Base-by-base conservation (phyloP, 2,113 vertebrate species). In the Chaenocephalus aceratus region DNA sequence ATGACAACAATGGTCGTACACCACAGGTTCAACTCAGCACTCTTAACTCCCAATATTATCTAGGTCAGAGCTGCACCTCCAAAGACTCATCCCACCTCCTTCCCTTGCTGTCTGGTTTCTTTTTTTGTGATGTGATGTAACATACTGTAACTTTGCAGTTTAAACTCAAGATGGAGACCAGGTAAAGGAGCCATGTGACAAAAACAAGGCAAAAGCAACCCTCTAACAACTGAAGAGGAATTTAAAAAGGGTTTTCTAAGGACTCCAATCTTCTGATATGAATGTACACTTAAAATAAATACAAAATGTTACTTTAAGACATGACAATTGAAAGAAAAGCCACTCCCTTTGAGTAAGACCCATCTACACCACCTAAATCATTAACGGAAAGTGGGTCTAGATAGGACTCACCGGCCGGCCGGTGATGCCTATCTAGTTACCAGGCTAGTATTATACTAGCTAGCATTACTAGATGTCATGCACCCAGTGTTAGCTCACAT, bases 111-210 rank as follows among this genome's bases (percentile, higher is more conserved):
- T 64, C 63, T 80, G 75, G 67, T 70, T 80, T 82, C 87, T 90
- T 87, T 89, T 84, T 88, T 41, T 88, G 86, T 84, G 73, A 41
- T 51, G 80, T 93, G 93, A 93, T 93, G 91, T 92, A 94, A 94
- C 77, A 13, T 57, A 84, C 77, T 91, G 91, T 90, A 93, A 93
- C 81, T 85, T 86, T 74, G 61, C 79, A 44, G 74, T 54, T 71
- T 82, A 79, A 90, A 87, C 60, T 75, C 69, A 72, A 77, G 53
- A 86, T 82, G 70, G 79, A 68, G 57, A 76, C 74, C 73, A 85
- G 79, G 83, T 87, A 72, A 53, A 21, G 14, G 44, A 60, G 66
- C 14, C n/a, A 15, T 41, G 51, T 54, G 53, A 23, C 77, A 46
- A 65, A 86, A 75, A 78, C 15, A 54, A 48, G 26, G 41, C 60